Evolutionary conservation across 2,797 vertebrate species (phyloP), one percentile per base, ranked within the genome.

Genomic region (Microctenopoma lineatum): DNA sequence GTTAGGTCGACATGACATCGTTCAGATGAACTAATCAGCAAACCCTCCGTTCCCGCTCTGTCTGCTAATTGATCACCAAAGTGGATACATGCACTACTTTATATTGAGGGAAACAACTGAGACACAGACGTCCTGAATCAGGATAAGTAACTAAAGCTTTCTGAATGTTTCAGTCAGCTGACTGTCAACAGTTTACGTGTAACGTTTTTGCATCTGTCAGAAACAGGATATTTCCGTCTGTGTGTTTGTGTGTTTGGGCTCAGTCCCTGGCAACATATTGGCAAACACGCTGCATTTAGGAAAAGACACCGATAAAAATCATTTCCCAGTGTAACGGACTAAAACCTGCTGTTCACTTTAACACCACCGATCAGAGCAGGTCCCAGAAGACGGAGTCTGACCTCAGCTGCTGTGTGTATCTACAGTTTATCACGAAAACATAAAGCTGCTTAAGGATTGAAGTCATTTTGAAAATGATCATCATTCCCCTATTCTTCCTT

Each of bases 261-360:
- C 21, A 11, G 34, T 51, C 46, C 45, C 11, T 62, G 18, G 27
- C 50, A 59, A 70, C 38, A 13, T 14, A 32, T 18, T 8, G 25
- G 70, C 32, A 46, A 42, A 46, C 13, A 38, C n/a, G 3, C 21
- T 51, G 15, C 3, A 5, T 18, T 47, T 52, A 27, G 48, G 61
- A 65, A 47, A 32, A 27, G 51, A 56, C 61, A 70, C 6, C 39
- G 54, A 68, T 64, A 54, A 54, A 21, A 59, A 21, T 55, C 2
- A 25, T 54, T 54, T 59, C 48, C 67, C 41, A 42, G 6, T 2
- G 46, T 5, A 36, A 58, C 41, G 34, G 36, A 10, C 12, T 42
- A 16, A 59, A 52, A 46, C n/a, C 46, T 47, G 53, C 55, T 11
- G 29, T 18, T 48, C 6, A 1, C 3, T 13, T n/a, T 6, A 38